phyloP scores from a whole-genome alignment of 37 sponge, comb jelly and placozoan genomes.

The Cliona cf. orientalis region DNA sequence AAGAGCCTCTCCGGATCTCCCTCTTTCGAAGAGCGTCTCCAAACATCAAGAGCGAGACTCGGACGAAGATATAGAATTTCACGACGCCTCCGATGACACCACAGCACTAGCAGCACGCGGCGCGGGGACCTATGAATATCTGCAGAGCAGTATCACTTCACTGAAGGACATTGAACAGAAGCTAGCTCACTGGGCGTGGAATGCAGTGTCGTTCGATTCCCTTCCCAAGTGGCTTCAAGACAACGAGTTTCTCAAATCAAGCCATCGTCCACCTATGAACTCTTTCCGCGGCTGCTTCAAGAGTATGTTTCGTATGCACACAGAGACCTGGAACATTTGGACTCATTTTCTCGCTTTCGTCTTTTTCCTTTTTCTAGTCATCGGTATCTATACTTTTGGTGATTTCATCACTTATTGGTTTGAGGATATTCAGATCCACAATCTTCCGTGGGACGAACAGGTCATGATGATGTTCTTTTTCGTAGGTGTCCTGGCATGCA shows the following conservation, averaged over 20 bases:
- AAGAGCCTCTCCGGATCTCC: too few relatives aligned
- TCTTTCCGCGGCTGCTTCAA: constrained; percentile 84
- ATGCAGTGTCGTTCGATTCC: constrained; percentile 59
- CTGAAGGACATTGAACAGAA: too few relatives aligned
- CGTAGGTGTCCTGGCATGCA: constrained; percentile 80
- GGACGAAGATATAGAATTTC: too few relatives aligned
- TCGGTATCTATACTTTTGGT: constrained; percentile 58
- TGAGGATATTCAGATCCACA: constrained; percentile 45
- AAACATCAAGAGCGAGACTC: too few relatives aligned
- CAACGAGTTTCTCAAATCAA: constrained; percentile 80
- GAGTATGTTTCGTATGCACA: constrained; percentile 91
- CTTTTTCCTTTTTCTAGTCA: constrained; percentile 69
- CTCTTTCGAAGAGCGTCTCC: too few relatives aligned
- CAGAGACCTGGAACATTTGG: constrained; percentile 99
- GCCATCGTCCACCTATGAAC: constrained; percentile 85
- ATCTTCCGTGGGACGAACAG: constrained; percentile 85
- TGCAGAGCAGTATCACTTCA: too few relatives aligned
- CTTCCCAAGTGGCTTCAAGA: constrained; percentile 95
- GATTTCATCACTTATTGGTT: constrained; percentile 66
- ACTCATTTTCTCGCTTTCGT: constrained; percentile 92
- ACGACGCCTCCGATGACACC: too few relatives aligned
- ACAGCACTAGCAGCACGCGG: too few relatives aligned
- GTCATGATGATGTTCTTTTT: constrained; percentile 78
- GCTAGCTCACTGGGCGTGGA: constrained; percentile 62
- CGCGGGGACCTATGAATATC: too few relatives aligned